Conservation (phyloP, 2,888 invertebrate species). For the Drosophila pullipes region DNA sequence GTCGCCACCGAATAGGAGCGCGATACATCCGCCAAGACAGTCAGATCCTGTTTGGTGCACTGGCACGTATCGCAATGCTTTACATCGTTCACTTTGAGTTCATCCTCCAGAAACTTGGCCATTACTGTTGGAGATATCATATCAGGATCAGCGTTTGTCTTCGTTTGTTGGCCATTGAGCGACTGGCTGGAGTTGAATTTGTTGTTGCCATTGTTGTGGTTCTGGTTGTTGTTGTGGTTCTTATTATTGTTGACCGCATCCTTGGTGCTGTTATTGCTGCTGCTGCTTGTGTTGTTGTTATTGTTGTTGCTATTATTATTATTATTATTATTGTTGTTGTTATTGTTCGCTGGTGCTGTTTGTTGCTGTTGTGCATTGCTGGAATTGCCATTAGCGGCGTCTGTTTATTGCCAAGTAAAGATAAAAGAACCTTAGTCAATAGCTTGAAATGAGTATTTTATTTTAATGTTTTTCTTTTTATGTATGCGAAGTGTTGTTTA, state of each 20-base stretch:
- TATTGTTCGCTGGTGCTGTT: constrained; percentile 44
- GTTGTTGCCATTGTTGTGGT: constrained; percentile 52
- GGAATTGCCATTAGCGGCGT: constrained; percentile 49
- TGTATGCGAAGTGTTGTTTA: background rate
- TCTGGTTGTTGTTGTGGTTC: constrained; percentile 35
- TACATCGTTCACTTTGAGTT: constrained; percentile 91
- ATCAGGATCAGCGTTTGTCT: constrained; percentile 70
- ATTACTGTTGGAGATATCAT: constrained; percentile 93
- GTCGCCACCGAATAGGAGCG: constrained; percentile 88
- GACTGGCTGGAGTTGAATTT: constrained; percentile 47
- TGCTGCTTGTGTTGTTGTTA: constrained; percentile 30
- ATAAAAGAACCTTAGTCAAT: background rate
- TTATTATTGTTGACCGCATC: constrained; percentile 52
- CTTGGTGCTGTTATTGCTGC: constrained; percentile 41
- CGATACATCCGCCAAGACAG: constrained; percentile 87
- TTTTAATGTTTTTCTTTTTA: constrained; percentile 18
- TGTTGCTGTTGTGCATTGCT: constrained; percentile 34
- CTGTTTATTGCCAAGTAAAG: constrained; percentile 23
- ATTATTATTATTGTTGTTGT: constrained; percentile 35
- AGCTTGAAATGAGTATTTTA: background rate
- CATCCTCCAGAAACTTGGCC: constrained; percentile 96
- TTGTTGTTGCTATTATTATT: constrained; percentile 21
- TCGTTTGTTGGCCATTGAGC: constrained; percentile 39
- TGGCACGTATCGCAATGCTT: constrained; percentile 94
- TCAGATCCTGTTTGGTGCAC: constrained; percentile 87